Conservation (phyloP, 2,888 invertebrate genomes). For the Drosophila histrio region DNA sequence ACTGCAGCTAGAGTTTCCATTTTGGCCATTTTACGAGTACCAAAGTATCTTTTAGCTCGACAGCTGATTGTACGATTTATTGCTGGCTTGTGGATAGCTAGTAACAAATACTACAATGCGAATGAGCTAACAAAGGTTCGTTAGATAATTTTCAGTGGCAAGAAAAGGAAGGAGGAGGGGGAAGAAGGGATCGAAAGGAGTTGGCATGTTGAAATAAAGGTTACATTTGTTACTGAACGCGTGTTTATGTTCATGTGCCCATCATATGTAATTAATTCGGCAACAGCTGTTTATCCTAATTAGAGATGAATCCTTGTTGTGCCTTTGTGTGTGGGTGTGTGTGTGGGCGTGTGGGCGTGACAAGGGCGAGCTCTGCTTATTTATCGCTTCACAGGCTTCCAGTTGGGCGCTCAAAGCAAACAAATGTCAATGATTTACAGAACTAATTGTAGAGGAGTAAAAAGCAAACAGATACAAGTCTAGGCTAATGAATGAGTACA, state of each 20-base stretch:
- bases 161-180: neutral
- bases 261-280: constrained; percentile 79
- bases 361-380: constrained; percentile 11
- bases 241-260: constrained; percentile 57
- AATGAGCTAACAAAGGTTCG: constrained; percentile 3
- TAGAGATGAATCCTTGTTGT: constrained; percentile 56
- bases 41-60: constrained; percentile 22
- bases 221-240: constrained; percentile 21
- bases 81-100: constrained; percentile 14
- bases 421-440: constrained; percentile 40
- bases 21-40: constrained; percentile 27
- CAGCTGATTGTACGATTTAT: constrained; percentile 53
- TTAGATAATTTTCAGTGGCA: neutral
- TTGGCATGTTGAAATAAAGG: constrained; percentile 4
- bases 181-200: neutral
- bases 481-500: neutral
- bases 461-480: neutral
- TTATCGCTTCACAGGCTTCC: constrained; percentile 26
- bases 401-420: constrained; percentile 26
- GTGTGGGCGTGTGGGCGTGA: neutral
- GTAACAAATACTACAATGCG: constrained; percentile 25
- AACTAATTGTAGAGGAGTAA: constrained; percentile 11
- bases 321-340: neutral
- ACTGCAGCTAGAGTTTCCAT: constrained; percentile 19
- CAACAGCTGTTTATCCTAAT: constrained; percentile 78